Evolutionary conservation across 2,888 invertebrate species (phyloP), one percentile per base, ranked within the genome.

Genomic region (Lithodes maja): DNA sequence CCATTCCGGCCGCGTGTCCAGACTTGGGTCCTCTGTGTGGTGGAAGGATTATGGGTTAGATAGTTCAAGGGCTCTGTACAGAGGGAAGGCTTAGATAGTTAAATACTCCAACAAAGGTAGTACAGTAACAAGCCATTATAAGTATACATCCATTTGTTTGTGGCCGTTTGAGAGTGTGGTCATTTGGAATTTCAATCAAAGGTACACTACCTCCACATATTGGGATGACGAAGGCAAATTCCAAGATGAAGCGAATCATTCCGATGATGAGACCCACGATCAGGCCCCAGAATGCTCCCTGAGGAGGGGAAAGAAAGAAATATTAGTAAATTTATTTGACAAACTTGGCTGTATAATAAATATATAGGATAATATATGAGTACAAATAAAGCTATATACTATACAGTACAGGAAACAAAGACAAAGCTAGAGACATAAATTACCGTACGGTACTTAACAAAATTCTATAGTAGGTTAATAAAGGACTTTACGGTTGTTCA

Each of bases 231-330:
- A 94, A 95, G 12, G 93, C 92, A 92, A 94, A 95, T 93, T 95
- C 95, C 93, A 94, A 93, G 54, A 93, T 93, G 92, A 95, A 95
- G 61, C 95, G 93, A 17, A 93, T 93, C 0, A 94, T 85, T 17
- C 95, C 95, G 55, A 94, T 93, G 7, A 93, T 92, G 9, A 95
- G 93, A 0, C 95, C 95, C 9, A 94, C 92, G 94, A 95, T 94
- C 52, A 95, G 93, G 9, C 95, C 94, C 94, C 94, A 95, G 93
- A 95, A 95, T 0, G 95, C 95, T 5, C 95, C 95, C 95, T 95
- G 92, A 61, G 12, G 12, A 61, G 12, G 12, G 12, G 12, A n/a
- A 92, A 91, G 90, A 78, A 87, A 71, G 88, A 75, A 75, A 83
- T 2, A 52, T 75, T 50, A 55, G 50, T 55, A 5, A 55, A 7